A percentile compares a stretch with the other conserved stretches of the same genome.
Conservation (phyloP, 35 echinoderm and acorn worm species). For the Eucidaris tribuloides region DNA sequence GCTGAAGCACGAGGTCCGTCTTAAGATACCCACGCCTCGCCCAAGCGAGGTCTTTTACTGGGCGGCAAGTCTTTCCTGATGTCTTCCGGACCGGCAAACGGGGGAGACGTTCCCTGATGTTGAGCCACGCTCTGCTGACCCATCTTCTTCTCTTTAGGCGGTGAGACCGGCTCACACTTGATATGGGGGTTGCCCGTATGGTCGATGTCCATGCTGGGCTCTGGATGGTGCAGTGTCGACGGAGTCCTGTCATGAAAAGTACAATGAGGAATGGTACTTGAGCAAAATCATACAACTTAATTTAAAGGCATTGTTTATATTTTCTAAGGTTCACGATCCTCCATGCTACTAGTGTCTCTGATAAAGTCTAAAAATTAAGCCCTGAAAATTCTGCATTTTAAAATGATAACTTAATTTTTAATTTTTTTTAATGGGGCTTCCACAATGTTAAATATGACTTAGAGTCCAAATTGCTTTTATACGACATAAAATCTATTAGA, state of each 20-base stretch:
- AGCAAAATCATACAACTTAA: too few species aligned
- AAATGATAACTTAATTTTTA: too few species aligned
- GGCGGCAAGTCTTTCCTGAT: constrained; percentile 83
- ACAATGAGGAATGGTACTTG: not conserved
- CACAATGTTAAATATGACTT: too few species aligned
- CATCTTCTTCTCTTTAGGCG: constrained; percentile 91
- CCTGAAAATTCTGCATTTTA: too few species aligned
- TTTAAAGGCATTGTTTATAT: too few species aligned
- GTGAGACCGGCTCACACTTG: constrained; percentile 96
- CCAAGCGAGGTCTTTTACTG: constrained; percentile 66
- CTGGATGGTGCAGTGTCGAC: constrained; percentile 33
- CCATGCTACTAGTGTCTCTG: too few species aligned
- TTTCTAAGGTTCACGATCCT: too few species aligned
- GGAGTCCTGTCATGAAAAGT: not conserved
- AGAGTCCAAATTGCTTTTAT: too few species aligned
- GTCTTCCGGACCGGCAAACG: constrained; percentile 52
- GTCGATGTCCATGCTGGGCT: constrained; percentile 22
- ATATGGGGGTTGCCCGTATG: constrained; percentile 62
- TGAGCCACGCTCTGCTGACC: constrained; percentile 21
- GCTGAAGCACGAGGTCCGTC: too few species aligned
- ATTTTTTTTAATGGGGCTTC: too few species aligned
- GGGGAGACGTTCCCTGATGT: constrained; percentile 41
- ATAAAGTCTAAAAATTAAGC: too few species aligned
- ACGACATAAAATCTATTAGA: too few species aligned
- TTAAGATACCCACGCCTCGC: constrained; percentile 70